Base-by-base conservation (phyloP, 2,797 vertebrate genomes). In the Sardinella longiceps region DNA sequence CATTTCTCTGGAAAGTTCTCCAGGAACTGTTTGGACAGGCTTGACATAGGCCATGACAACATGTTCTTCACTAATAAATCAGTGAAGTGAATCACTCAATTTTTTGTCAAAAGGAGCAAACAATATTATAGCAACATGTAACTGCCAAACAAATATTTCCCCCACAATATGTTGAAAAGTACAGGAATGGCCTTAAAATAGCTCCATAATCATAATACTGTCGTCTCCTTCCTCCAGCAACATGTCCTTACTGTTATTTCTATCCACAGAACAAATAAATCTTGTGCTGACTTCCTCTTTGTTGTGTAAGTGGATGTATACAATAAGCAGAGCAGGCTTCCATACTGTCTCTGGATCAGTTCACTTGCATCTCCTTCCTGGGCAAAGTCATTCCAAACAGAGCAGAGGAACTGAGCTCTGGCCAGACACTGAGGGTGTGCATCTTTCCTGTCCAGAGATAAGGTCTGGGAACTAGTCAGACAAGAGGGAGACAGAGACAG, bases 221-320 rank as follows among this genome's bases (percentile, higher is more conserved):
- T 10, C 20, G 46, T 23, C 51, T 6, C 23, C 70, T 77, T 77
- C 70, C 70, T 77, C 70, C 70, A 77, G 20, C 33, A 18, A 23
- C 37, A 77, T 43, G 70, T 14, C 37, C 70, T 43, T 37, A n/a
- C n/a, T n/a, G n/a, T n/a, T n/a, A 77, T 43, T 43, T 77, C 33
- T 77, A 43, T 23, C 70, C 18, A 77, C 18, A 77, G 70, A 39
- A 43, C 70, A 77, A 77, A 77, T 39, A 77, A 43, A 77, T 77
- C 37, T 43, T 43, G 1, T 23, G 70, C 37, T 39, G 33, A 77
- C 70, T 77, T 77, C 70, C 70, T 77, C 18, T 77, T 7, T 23
- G 70, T 43, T 77, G 66, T 70, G 70, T 39, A 77, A 77, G 33
- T 77, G 70, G 15, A 43, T 77, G 70, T 77, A 39, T 77, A 48